Evolutionary conservation across 2,888 invertebrate genomes (phyloP).

Genomic region (Drosophila lutescens): DNA sequence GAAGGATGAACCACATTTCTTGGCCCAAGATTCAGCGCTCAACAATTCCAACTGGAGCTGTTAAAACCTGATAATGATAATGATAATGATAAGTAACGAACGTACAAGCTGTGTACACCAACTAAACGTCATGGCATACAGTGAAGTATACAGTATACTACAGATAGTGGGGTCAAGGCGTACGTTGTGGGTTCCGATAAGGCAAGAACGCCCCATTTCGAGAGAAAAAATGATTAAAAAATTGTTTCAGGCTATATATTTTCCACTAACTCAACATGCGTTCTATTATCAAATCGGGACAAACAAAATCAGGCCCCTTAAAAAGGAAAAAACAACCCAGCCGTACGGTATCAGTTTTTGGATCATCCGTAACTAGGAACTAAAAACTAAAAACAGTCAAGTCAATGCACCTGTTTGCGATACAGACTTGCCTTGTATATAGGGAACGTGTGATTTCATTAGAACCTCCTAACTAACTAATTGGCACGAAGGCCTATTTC

Average conservation of each 20-base stretch:
- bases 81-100: slow-evolving; percentile 26
- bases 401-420: slow-evolving; percentile 32
- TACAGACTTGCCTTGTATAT: not conserved
- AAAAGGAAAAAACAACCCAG: not conserved
- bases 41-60: slow-evolving; percentile 12
- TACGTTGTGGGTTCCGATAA: slow-evolving; percentile 30
- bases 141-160: not conserved
- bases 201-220: slow-evolving; percentile 14
- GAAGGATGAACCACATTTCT: not conserved
- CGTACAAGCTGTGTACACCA: slow-evolving; percentile 8
- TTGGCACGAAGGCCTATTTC: slow-evolving; percentile 10
- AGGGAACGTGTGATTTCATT: slow-evolving; percentile 20
- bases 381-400: slow-evolving; percentile 15
- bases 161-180: slow-evolving; percentile 35
- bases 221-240: slow-evolving; percentile 13
- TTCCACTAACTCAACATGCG: not conserved
- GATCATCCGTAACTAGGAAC: slow-evolving; percentile 18
- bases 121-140: slow-evolving; percentile 19
- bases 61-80: not conserved
- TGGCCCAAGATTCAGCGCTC: slow-evolving; percentile 1
- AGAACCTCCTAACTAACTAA: slow-evolving; percentile 11
- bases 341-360: slow-evolving; percentile 12
- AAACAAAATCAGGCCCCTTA: slow-evolving; percentile 11
- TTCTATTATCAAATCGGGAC: slow-evolving; percentile 27
- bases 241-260: slow-evolving; percentile 1